Base-by-base conservation (phyloP, 2,113 vertebrate genomes). In the Pluvialis apricaria region DNA sequence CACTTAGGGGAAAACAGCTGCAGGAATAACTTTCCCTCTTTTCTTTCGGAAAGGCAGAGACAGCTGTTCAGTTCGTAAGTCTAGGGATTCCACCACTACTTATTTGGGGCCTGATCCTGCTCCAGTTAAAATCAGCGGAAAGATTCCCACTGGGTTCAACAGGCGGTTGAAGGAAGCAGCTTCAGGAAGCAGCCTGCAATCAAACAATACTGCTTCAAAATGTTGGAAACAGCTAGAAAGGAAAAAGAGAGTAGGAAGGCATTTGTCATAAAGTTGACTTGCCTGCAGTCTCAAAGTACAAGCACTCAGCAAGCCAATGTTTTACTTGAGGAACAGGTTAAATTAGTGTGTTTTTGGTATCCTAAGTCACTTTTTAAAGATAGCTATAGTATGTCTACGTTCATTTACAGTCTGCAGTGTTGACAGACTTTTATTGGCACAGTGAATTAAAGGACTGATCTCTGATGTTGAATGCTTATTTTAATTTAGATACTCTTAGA, bases 1-100 rank as follows among this genome's bases (percentile, higher is more conserved):
- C 88, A 87, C 90, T 93, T 95, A 36, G 61, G 71, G 94, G 83
- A 96, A 94, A 96, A 91, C 86, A 85, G 90, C 72, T 92, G 96
- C 47, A 94, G 80, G 86, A 95, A 52, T 44, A 70, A 95, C 82
- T 73, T 94, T 62, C 55, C 47, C n/a, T 51, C 60, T 91, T 68
- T 92, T 95, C 73, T 71, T 89, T 92, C 1, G 10, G 70, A 91
- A 94, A 72, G 81, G 82, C 72, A 78, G 58, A 79, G n/a, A 34
- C 82, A 95, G 86, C 93, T 95, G 89, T 86, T 93, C 49, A 22
- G 34, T 40, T 81, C 4, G 4, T 71, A 90, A 88, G 62, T 92
- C 51, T 68, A 52, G 89, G 93, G 91, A 91, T 95, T 97, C 75
- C 71, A 82, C 86, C 26, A 16, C 81, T 96, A 42, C 71, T 92